These are phyloP conservation scores for Griposia aprilina DNA, from an alignment of 2,888 invertebrate species.

Conservation along the genomic window DNA sequence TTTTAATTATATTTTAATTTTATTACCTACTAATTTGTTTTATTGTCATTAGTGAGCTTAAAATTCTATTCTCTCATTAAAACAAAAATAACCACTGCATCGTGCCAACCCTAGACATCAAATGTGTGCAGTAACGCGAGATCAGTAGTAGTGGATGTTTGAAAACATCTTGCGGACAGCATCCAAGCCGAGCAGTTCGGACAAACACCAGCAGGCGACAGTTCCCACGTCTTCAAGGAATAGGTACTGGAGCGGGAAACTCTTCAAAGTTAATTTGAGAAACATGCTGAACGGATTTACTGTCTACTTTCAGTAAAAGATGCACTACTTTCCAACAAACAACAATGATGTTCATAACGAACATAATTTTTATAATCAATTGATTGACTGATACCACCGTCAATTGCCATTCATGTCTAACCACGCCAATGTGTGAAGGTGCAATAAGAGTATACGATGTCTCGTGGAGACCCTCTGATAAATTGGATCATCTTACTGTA, in stretches of 20 bases:
- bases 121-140: slow-evolving; percentile 75
- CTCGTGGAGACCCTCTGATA: neutral
- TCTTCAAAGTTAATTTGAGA: neutral
- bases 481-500: neutral
- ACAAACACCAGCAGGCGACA: slow-evolving; percentile 46
- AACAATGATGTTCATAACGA: neutral
- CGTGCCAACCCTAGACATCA: slow-evolving; percentile 18
- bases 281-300: neutral
- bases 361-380: neutral
- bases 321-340: neutral
- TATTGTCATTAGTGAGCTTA: too few species aligned
- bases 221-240: slow-evolving; percentile 52
- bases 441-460: neutral
- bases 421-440: neutral
- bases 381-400: neutral
- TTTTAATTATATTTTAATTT: too few species aligned
- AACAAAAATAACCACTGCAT: too few species aligned
- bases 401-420: neutral
- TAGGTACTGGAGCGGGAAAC: slow-evolving; percentile 2
- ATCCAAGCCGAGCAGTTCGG: slow-evolving; percentile 26
- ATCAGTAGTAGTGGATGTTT: slow-evolving; percentile 73
- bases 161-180: slow-evolving; percentile 74
- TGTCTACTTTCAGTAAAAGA: neutral
- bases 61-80: too few species aligned
- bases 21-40: too few species aligned